A percentile compares a stretch with the other conserved stretches of the same genome.
phyloP scores from a whole-genome alignment of 2,113 vertebrate species.

The Lanius collurio region DNA sequence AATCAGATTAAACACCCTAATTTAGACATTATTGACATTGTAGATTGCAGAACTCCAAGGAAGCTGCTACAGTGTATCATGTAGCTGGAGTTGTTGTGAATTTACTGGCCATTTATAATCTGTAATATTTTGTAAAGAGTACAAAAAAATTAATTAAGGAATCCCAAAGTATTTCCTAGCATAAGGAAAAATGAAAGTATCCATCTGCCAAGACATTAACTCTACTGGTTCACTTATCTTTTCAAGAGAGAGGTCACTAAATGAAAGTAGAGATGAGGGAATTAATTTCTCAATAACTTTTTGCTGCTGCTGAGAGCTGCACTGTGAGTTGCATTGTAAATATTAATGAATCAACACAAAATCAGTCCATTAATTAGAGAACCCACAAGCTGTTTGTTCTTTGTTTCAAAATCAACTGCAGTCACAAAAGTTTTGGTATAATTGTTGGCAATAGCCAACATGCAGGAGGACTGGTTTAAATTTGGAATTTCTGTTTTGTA shows the following conservation, averaged over 20 bases:
- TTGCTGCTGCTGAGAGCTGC: not conserved
- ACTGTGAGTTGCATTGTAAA: not conserved
- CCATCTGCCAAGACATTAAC: not conserved
- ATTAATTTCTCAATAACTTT: not conserved
- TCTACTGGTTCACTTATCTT: not conserved
- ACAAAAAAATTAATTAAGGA: not conserved
- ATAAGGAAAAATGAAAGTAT: not conserved
- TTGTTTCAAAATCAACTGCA: not conserved
- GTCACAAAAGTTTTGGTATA: not conserved
- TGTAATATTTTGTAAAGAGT: not conserved
- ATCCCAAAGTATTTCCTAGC: not conserved
- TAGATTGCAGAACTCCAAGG: not conserved
- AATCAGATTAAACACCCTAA: constrained; percentile 43
- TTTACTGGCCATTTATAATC: not conserved
- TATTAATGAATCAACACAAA: not conserved
- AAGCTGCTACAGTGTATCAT: not conserved
- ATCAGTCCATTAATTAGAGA: not conserved
- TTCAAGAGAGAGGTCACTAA: not conserved
- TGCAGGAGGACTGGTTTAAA: not conserved
- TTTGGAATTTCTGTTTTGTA: not conserved
- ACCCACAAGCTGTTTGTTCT: not conserved
- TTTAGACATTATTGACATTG: not conserved
- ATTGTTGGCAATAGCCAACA: not conserved
- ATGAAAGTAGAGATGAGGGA: not conserved
- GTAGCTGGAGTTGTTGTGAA: not conserved